Conservation (phyloP, 2,113 vertebrate species). For the Ramphastos sulfuratus region DNA sequence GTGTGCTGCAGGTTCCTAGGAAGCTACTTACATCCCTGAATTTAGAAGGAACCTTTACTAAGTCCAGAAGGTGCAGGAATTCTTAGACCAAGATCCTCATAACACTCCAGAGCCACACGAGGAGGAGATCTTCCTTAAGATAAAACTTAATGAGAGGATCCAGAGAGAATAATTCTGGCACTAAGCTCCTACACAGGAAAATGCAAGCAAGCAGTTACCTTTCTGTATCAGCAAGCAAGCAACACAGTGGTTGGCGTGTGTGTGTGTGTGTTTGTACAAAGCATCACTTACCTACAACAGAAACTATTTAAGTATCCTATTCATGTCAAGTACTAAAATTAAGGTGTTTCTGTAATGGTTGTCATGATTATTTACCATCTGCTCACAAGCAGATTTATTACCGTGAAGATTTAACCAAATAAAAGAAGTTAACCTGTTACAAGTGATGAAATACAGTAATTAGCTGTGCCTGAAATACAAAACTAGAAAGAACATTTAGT, state of each 20-base stretch:
- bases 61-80: not conserved
- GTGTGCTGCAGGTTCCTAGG: not conserved
- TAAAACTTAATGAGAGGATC: not conserved
- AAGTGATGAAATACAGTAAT: slow-evolving; percentile 31
- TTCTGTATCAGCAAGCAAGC: not conserved
- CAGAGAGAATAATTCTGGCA: not conserved
- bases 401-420: slow-evolving; percentile 8
- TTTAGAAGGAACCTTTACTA: not conserved
- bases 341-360: not conserved
- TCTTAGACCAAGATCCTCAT: not conserved
- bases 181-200: not conserved
- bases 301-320: not conserved
- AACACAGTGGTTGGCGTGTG: not conserved
- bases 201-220: not conserved
- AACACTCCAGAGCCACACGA: not conserved
- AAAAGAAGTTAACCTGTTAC: slow-evolving; percentile 20
- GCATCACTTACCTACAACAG: not conserved
- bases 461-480: slow-evolving; percentile 4
- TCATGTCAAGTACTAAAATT: not conserved
- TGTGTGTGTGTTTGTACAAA: not conserved
- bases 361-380: slow-evolving; percentile 23
- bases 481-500: not conserved
- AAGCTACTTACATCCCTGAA: not conserved
- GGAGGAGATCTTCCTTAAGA: not conserved
- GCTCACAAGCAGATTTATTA: slow-evolving; percentile 22